Evolutionary conservation across 2,888 invertebrate genomes (phyloP).

Genomic region (Caenorhabditis angaria): DNA sequence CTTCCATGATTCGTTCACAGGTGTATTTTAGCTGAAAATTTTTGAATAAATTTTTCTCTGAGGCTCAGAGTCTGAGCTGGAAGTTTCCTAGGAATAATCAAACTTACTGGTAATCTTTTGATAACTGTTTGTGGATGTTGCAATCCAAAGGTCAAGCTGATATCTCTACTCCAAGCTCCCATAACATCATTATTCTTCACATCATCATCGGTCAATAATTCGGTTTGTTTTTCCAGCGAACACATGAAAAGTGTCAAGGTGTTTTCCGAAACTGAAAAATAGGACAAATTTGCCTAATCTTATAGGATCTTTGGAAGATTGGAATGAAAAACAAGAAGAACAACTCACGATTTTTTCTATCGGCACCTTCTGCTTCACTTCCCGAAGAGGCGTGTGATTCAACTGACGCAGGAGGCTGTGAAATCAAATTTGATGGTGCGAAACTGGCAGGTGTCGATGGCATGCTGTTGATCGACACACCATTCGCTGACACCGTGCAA

Average conservation of each 20-base stretch:
- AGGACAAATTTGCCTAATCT: no score
- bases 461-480: constrained; percentile 15
- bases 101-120: constrained; percentile 45
- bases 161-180: constrained; percentile 56
- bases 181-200: constrained; percentile 40
- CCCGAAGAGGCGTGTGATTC: constrained; percentile 27
- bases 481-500: constrained; percentile 36
- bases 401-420: constrained; percentile 14
- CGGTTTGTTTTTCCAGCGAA: constrained; percentile 49
- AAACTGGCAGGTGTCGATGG: not conserved
- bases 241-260: constrained; percentile 43
- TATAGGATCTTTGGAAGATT: not conserved
- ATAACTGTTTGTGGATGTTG: constrained; percentile 56
- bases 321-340: not conserved
- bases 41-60: no score
- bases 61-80: not conserved
- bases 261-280: constrained; percentile 31
- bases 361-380: constrained; percentile 31
- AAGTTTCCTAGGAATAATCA: not conserved
- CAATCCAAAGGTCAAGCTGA: constrained; percentile 50
- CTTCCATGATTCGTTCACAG: constrained; percentile 58
- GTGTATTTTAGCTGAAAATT: constrained; percentile 51
- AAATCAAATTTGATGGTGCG: not conserved
- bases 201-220: constrained; percentile 51
- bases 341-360: constrained; percentile 11